Percentiles rank a stretch among this genome's conserved stretches.
These are phyloP conservation scores for Eupeodes luniger DNA, from an alignment of 2,888 invertebrate species.

Conservation along the genomic window DNA sequence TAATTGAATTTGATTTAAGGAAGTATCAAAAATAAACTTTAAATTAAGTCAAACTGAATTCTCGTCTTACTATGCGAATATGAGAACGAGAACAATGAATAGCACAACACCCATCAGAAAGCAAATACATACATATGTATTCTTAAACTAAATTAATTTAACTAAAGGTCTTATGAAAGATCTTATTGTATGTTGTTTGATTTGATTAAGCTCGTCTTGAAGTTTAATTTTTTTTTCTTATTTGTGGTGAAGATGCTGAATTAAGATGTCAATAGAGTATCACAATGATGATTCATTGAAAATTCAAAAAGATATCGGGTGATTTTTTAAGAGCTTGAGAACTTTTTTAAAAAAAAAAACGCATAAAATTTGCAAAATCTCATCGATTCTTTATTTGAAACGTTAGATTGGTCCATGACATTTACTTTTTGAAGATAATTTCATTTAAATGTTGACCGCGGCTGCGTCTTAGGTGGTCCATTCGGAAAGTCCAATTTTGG, in stretches of 20 bases:
- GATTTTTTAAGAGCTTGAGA: too few relatives aligned
- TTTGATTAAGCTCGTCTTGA: not conserved
- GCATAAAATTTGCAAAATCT: too few relatives aligned
- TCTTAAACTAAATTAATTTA: constrained; percentile 55
- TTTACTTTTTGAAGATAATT: too few relatives aligned
- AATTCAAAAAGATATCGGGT: constrained; percentile 8
- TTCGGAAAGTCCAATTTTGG: too few relatives aligned
- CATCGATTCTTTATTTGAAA: too few relatives aligned
- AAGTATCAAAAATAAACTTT: constrained; percentile 42
- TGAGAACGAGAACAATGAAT: constrained; percentile 22
- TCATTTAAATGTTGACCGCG: too few relatives aligned
- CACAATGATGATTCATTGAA: constrained; percentile 39
- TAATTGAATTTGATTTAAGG: constrained; percentile 47
- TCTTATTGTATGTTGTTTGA: constrained; percentile 24
- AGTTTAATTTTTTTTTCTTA: not conserved
- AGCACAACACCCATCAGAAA: constrained; percentile 20
- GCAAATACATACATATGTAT: constrained; percentile 22
- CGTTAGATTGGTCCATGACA: too few relatives aligned
- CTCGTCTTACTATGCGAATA: too few relatives aligned
- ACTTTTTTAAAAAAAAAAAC: too few relatives aligned
- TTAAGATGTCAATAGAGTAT: constrained; percentile 53
- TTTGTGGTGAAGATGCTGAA: constrained; percentile 11
- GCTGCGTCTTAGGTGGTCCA: too few relatives aligned
- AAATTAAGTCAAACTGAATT: not conserved
- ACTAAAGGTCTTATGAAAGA: constrained; percentile 39